These are phyloP conservation scores for Ariopsis seemanni DNA, from an alignment of 2,113 vertebrate genomes.

Conservation along the genomic window DNA sequence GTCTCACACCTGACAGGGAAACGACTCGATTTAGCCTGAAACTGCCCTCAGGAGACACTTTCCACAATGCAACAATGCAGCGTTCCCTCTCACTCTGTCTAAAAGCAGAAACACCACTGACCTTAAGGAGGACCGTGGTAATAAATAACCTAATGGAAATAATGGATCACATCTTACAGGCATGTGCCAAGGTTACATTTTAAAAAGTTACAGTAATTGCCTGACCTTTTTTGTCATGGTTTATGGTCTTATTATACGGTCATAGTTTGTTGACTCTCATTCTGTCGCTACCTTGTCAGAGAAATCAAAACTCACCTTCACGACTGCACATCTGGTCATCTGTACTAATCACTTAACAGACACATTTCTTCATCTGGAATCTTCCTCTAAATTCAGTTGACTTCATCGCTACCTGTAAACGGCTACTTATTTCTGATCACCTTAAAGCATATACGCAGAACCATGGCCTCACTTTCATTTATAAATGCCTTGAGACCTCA, in stretches of 20 bases:
- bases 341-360: neutral
- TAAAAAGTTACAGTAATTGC: neutral
- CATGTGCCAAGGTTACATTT: neutral
- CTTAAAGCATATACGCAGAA: too few relatives aligned
- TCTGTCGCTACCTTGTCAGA: too few relatives aligned
- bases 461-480: too few relatives aligned
- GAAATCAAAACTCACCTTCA: neutral
- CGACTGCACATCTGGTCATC: neutral
- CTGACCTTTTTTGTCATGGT: neutral
- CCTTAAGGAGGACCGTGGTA: neutral
- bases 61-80: conserved; percentile 5
- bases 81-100: neutral
- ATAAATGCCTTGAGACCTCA: too few relatives aligned
- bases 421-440: neutral
- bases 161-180: neutral
- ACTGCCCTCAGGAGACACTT: conserved; percentile 17
- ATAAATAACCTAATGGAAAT: neutral
- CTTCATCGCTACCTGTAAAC: neutral
- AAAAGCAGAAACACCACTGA: conserved; percentile 4
- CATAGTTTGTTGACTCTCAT: neutral
- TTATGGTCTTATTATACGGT: neutral
- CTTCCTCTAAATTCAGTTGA: neutral
- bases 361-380: neutral
- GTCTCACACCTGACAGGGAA: conserved; percentile 35
- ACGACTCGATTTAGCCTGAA: neutral